Evolutionary conservation across 2,797 vertebrate species (phyloP).

Genomic region (Mormyrus hasselquistii): DNA sequence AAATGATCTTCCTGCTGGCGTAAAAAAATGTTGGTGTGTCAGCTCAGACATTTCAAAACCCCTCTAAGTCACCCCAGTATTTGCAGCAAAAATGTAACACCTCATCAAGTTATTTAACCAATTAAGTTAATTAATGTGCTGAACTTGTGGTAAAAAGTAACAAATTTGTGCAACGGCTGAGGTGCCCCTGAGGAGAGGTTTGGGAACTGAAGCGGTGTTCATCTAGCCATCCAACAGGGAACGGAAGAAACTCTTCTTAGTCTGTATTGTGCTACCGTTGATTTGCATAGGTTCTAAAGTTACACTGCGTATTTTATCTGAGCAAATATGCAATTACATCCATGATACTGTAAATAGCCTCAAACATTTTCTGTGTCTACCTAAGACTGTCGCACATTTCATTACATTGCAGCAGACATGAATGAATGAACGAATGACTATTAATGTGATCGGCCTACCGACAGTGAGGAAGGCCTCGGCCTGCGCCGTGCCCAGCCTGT

Average conservation of each 20-base stretch:
- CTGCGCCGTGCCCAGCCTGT: conserved; percentile 45
- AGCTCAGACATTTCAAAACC: background rate
- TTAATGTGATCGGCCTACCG: conserved; percentile 46
- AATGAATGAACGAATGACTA: background rate
- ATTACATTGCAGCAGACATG: background rate
- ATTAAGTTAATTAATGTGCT: background rate
- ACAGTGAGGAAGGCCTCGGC: conserved; percentile 53
- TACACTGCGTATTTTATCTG: background rate
- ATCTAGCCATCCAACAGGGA: background rate
- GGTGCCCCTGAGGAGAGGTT: background rate
- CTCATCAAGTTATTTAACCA: background rate
- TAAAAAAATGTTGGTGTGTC: background rate
- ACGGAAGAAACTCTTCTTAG: background rate
- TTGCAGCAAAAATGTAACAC: background rate
- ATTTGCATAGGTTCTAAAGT: background rate
- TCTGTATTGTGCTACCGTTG: background rate
- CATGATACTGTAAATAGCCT: background rate
- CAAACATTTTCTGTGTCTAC: background rate
- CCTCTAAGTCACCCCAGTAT: background rate
- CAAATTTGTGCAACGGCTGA: background rate
- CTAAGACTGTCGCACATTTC: background rate
- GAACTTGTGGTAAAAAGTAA: background rate
- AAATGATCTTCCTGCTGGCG: background rate
- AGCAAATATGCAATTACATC: background rate
- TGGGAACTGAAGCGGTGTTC: background rate